phyloP scores from a whole-genome alignment of 2,113 vertebrate species.

The Capra hircus region DNA sequence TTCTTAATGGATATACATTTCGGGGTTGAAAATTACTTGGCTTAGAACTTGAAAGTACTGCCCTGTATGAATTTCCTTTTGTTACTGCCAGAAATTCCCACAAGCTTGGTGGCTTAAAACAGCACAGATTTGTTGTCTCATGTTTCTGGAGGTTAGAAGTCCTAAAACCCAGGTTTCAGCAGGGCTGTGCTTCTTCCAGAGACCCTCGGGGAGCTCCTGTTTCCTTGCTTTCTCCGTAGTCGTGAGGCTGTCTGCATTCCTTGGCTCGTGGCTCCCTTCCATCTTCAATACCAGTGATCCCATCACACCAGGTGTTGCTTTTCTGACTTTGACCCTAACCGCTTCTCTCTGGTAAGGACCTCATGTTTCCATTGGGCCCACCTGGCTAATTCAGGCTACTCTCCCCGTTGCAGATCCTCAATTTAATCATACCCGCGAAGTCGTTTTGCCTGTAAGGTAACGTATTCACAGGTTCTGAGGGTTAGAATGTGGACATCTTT shows the following conservation, averaged over 20 bases:
- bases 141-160: background rate
- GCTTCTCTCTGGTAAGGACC: background rate
- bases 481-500: background rate
- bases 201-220: background rate
- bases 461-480: background rate
- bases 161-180: background rate
- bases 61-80: background rate
- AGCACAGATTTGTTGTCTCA: background rate
- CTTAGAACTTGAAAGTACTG: background rate
- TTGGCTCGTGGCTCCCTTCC: background rate
- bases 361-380: background rate
- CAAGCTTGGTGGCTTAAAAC: background rate
- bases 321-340: background rate
- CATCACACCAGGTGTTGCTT: background rate
- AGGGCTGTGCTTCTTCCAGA: background rate
- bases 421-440: background rate
- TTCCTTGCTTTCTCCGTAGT: background rate
- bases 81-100: background rate
- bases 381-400: background rate
- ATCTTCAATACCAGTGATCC: background rate
- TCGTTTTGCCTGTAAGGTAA: background rate
- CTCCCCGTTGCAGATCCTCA: background rate
- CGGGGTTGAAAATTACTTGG: background rate
- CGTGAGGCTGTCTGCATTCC: background rate
- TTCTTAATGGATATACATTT: constrained; percentile 16